Percentiles rank a stretch among this genome's conserved stretches.
Conservation (phyloP, 2,797 vertebrate species). For the Halcyon badia region DNA sequence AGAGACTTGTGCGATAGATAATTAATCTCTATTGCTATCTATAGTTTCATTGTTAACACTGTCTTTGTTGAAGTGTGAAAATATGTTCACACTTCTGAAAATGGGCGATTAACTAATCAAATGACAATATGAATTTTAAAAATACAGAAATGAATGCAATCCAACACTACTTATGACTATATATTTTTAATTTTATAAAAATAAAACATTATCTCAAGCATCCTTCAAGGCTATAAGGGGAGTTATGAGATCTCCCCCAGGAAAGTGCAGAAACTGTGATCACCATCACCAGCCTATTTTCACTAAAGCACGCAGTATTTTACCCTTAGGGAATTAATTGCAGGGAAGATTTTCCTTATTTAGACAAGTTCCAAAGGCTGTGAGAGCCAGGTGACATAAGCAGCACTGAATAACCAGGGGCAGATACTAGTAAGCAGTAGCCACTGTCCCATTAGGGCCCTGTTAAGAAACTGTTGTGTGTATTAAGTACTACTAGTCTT, state of each 20-base stretch:
- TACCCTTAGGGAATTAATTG: background rate
- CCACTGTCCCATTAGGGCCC: background rate
- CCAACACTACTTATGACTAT: constrained; percentile 63
- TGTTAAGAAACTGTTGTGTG: background rate
- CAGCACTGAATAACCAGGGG: background rate
- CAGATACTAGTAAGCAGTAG: background rate
- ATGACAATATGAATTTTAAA: constrained; percentile 82
- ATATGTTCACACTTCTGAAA: constrained; percentile 85
- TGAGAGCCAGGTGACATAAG: background rate
- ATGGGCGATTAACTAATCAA: constrained; percentile 85
- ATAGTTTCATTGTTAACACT: constrained; percentile 87
- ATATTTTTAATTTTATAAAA: constrained; percentile 53
- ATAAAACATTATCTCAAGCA: constrained; percentile 30
- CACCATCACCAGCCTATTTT: background rate
- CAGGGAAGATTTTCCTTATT: background rate
- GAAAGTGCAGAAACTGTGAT: background rate
- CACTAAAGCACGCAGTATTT: background rate
- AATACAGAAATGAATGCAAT: constrained; percentile 78
- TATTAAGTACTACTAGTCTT: background rate
- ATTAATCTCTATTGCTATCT: constrained; percentile 88
- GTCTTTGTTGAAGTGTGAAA: constrained; percentile 85
- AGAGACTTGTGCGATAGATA: constrained; percentile 82
- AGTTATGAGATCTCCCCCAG: background rate
- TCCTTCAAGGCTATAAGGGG: constrained; percentile 6
- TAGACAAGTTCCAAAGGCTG: background rate